Evolutionary conservation across 2,888 invertebrate genomes (phyloP), one percentile per base, ranked within the genome.

Genomic region (Lepeophtheirus nordmannii): DNA sequence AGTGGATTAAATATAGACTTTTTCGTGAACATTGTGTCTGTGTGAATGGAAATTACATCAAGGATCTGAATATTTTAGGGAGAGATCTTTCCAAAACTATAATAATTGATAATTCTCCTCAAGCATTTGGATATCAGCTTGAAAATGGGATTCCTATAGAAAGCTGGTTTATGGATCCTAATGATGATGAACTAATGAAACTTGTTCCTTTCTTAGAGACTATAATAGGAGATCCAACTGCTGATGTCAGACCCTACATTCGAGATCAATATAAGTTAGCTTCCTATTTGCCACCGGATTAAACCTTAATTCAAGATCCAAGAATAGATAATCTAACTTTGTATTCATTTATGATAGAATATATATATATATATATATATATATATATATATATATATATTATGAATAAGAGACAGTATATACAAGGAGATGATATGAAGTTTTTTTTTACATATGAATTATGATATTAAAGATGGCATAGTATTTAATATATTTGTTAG

Each of bases 111-210:
- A 89, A 89, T 78, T 89, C 88, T 66, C 87, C 88, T 14, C 89
- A 94, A 80, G 91, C 93, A 12, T 94, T 94, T 77, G 93, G 93
- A 68, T 87, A 87, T 76, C 87, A 87, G 84, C 76, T 93, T 68
- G 90, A 92, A 77, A 94, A 94, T 77, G 94, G 94, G 11, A 93
- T 94, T 71, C 94, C 94, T 0, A 94, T 96, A 71, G 92, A 92
- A 79, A 91, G 91, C 76, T 94, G 94, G 94, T 96, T 93, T 77
- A 85, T 88, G 70, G 92, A 93, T 78, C 83, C 85, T 73, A 83
- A 82, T 64, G 94, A 94, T 78, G 83, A 83, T 46, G 94, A 94
- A 74, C 81, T 96, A 65, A 83, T 92, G 72, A 92, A 93, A 74
- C 78, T 94, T 71, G 78, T 94, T 76, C 93, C 93, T 40, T 93